phyloP scores from a whole-genome alignment of 1,140 invertebrate species.

The Bombus waltoni region DNA sequence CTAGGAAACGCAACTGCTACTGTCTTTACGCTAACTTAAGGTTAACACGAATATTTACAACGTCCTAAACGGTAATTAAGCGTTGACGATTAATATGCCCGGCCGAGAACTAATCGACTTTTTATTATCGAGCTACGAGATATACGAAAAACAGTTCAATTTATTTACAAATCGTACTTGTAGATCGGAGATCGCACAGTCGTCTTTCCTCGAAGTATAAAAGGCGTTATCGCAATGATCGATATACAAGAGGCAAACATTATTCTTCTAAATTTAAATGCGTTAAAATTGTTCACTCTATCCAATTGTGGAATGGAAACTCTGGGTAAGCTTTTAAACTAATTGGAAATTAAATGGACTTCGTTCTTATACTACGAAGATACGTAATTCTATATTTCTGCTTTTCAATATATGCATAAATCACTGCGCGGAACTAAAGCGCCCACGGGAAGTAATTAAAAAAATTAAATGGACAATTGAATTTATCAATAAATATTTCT shows the following conservation, averaged over 20 bases:
- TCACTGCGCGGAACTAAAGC: too few species aligned
- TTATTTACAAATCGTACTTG: constrained; percentile 35
- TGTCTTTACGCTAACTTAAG: constrained; percentile 33
- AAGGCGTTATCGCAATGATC: background rate
- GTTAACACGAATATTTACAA: constrained; percentile 46
- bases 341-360: background rate
- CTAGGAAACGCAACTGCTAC: constrained; percentile 2
- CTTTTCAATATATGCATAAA: background rate
- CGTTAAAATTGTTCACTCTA: background rate
- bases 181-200: constrained; percentile 2
- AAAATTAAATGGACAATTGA: too few species aligned
- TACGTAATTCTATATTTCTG: background rate
- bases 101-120: constrained; percentile 10
- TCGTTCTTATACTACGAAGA: background rate
- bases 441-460: too few species aligned
- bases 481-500: too few species aligned
- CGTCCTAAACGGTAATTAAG: constrained; percentile 33
- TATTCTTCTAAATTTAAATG: background rate
- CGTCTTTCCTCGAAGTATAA: background rate
- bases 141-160: constrained; percentile 3
- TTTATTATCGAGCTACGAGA: constrained; percentile 8
- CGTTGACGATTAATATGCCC: constrained; percentile 3
- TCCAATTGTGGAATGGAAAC: background rate
- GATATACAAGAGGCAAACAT: background rate
- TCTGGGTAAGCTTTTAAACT: background rate